phyloP scores from a whole-genome alignment of 2,113 vertebrate species.

The Lathamus discolor region DNA sequence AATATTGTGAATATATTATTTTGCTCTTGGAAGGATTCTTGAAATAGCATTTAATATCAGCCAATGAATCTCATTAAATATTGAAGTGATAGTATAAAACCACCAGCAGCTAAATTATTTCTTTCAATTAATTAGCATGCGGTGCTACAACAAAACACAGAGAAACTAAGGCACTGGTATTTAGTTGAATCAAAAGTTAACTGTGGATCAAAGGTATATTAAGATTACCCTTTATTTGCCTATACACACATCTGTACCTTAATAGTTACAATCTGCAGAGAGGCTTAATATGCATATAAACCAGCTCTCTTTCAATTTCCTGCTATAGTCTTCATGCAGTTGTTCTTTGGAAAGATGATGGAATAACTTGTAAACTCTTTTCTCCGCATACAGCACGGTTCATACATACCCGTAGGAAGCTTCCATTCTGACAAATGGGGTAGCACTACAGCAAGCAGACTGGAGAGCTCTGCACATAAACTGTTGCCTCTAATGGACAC shows the following conservation, averaged over 20 bases:
- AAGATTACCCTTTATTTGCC: background rate
- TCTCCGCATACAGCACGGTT: background rate
- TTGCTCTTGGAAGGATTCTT: background rate
- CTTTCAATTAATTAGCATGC: background rate
- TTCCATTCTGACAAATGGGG: background rate
- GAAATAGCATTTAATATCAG: background rate
- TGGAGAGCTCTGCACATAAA: accelerated
- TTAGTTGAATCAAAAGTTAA: background rate
- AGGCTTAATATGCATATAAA: background rate
- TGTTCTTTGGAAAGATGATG: background rate
- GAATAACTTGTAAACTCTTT: background rate
- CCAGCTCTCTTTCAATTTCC: background rate
- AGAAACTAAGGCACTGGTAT: background rate
- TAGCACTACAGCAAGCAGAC: background rate
- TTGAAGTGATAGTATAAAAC: background rate
- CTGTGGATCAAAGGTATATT: background rate
- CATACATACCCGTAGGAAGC: background rate
- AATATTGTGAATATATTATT: background rate
- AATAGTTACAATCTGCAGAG: background rate
- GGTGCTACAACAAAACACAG: background rate
- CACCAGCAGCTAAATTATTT: background rate
- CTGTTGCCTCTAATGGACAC: accelerated
- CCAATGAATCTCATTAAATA: constrained; percentile 5
- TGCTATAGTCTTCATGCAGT: background rate
- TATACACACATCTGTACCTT: background rate